These are phyloP conservation scores for Bufo bufo DNA, from an alignment of 2,113 vertebrate species.

Conservation along the genomic window DNA sequence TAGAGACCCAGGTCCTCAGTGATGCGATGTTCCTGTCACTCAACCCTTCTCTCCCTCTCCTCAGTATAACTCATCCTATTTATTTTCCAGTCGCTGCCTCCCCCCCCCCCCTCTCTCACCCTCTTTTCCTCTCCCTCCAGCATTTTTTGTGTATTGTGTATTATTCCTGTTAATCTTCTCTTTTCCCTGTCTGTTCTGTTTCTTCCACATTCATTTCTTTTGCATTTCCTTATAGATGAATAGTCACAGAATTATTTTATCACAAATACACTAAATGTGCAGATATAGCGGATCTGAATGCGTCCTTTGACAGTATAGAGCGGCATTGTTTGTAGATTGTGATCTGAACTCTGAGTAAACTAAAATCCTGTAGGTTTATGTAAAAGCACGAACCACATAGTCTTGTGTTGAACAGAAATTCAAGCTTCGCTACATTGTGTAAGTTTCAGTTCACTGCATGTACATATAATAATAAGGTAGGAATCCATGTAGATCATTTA, in stretches of 20 bases:
- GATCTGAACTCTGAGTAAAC: background rate
- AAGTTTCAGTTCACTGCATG: too few relatives aligned
- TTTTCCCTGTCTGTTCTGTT: background rate
- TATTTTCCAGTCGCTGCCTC: background rate
- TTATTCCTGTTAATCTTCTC: background rate
- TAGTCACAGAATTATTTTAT: background rate
- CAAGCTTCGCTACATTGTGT: too few relatives aligned
- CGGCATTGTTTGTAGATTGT: background rate
- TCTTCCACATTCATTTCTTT: background rate
- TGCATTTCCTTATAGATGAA: background rate
- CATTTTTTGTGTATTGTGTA: background rate
- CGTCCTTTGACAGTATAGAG: background rate
- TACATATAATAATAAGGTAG: too few relatives aligned
- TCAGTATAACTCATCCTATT: conserved; percentile 38
- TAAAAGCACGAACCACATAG: background rate
- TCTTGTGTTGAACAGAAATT: background rate
- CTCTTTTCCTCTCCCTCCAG: background rate
- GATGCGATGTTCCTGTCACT: conserved; percentile 55
- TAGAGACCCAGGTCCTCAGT: conserved; percentile 43
- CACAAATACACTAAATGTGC: background rate
- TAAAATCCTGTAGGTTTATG: background rate
- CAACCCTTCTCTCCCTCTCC: conserved; percentile 41
- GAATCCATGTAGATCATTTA: too few relatives aligned
- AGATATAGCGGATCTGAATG: background rate
- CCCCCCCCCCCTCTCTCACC: too few relatives aligned